Evolutionary conservation across 2,113 vertebrate genomes (phyloP).

Genomic region (Nothoprocta perdicaria): DNA sequence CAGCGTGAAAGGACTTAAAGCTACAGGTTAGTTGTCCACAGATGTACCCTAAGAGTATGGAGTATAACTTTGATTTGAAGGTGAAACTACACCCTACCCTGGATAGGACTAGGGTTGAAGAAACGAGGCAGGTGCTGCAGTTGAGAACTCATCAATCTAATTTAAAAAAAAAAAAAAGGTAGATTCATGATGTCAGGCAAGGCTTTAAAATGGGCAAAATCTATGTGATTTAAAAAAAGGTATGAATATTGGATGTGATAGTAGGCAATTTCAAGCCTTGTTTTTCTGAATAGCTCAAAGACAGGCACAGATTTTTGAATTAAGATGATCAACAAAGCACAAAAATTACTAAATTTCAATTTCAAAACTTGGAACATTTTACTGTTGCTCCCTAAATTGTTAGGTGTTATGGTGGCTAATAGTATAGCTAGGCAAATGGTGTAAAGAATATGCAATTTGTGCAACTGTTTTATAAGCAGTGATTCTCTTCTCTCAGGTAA

Average conservation of each 20-base stretch:
- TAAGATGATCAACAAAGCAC: neutral
- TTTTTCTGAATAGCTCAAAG: neutral
- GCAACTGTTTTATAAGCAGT: neutral
- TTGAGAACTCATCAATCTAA: neutral
- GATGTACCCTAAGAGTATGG: neutral
- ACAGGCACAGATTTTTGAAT: neutral
- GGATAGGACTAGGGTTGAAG: neutral
- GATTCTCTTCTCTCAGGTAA: neutral
- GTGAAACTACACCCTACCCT: neutral
- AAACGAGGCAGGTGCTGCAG: neutral
- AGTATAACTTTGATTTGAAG: neutral
- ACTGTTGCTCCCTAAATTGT: neutral
- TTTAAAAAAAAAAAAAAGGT: neutral
- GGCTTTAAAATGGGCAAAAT: neutral
- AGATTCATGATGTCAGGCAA: neutral
- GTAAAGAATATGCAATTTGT: neutral
- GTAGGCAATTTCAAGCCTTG: neutral
- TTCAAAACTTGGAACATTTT: neutral
- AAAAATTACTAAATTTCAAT: accelerated
- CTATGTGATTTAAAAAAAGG: neutral
- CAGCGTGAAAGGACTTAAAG: neutral
- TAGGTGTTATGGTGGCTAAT: neutral
- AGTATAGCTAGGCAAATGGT: neutral
- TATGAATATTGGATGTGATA: neutral
- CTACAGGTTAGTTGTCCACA: neutral